Conservation (phyloP, 2,888 invertebrate genomes). For the Ctenicera cuprea region DNA sequence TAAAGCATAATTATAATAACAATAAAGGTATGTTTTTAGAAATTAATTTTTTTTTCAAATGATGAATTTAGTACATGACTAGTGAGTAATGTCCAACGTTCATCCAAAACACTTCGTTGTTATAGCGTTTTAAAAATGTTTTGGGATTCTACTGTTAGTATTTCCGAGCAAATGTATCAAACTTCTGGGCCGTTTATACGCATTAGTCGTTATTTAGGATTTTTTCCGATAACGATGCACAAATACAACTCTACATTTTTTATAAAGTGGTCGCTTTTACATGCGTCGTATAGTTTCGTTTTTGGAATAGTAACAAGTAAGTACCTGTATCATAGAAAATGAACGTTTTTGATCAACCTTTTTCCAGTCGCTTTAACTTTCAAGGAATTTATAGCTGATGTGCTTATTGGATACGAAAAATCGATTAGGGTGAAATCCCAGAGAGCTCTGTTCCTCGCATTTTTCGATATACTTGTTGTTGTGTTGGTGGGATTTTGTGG, state of each 20-base stretch:
- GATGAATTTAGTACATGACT: no score
- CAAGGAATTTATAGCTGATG: background rate
- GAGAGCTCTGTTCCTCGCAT: background rate
- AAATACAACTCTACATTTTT: background rate
- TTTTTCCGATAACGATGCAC: no score
- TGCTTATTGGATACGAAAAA: background rate
- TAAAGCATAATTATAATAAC: no score
- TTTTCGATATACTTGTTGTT: no score
- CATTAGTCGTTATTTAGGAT: no score
- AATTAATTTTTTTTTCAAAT: no score
- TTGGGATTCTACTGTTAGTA: background rate
- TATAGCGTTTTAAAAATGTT: no score
- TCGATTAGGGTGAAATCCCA: background rate
- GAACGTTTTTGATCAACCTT: background rate
- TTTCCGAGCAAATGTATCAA: conserved; percentile 2
- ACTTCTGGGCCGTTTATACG: no score
- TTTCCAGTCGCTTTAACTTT: background rate
- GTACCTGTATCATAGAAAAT: background rate
- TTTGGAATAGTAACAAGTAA: background rate
- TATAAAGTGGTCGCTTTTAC: background rate
- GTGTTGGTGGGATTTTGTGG: background rate
- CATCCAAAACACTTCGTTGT: no score
- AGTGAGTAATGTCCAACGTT: no score
- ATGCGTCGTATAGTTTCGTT: conserved; percentile 8
- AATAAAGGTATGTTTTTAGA: no score